phyloP scores from a whole-genome alignment of 2,113 vertebrate species.

The Sialia sialis region DNA sequence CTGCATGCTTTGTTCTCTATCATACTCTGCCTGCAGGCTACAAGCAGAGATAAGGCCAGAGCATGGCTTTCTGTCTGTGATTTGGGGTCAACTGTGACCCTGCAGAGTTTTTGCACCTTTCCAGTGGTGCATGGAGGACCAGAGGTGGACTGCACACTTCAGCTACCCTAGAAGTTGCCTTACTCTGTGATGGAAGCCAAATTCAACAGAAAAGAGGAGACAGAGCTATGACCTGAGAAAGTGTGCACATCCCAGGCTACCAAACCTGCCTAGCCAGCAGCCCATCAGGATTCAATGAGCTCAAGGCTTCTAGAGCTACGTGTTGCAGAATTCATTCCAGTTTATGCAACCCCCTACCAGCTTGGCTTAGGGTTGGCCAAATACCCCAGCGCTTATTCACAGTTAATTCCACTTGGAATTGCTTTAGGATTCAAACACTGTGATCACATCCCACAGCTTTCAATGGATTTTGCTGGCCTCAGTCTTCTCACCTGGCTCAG shows the following conservation, averaged over 20 bases:
- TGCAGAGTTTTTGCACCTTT: neutral
- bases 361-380: neutral
- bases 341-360: neutral
- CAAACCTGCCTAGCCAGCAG: neutral
- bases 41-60: rapidly evolving
- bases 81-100: neutral
- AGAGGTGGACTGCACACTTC: neutral
- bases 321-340: neutral
- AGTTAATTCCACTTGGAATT: neutral
- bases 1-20: neutral
- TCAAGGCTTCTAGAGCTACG: neutral
- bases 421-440: neutral
- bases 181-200: neutral
- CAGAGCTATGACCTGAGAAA: neutral
- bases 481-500: neutral
- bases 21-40: neutral
- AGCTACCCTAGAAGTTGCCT: neutral
- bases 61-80: neutral
- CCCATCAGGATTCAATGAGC: neutral
- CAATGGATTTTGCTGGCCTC: neutral
- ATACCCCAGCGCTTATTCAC: neutral
- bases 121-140: neutral
- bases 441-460: neutral
- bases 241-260: neutral
- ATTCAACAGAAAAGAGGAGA: neutral